Evolutionary conservation across 2,888 invertebrate species (phyloP).

Genomic region (Campoletis raptor): DNA sequence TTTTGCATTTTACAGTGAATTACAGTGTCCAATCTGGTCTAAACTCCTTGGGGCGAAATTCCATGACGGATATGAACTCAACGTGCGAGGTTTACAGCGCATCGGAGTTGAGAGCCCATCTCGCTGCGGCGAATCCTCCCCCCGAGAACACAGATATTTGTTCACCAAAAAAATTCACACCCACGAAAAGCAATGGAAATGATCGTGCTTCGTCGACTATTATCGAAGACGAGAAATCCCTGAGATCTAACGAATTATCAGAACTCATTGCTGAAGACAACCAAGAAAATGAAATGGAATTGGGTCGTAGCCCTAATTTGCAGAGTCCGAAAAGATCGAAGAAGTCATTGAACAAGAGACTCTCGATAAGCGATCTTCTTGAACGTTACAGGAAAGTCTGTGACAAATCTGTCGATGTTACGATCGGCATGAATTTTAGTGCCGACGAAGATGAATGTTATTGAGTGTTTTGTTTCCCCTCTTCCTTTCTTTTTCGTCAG

Average conservation of each 20-base stretch:
- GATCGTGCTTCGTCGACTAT: conserved; percentile 55
- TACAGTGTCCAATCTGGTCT: conserved; percentile 73
- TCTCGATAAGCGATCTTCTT: conserved; percentile 81
- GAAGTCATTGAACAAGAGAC: conserved; percentile 69
- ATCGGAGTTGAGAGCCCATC: conserved; percentile 72
- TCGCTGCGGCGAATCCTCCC: conserved; percentile 68
- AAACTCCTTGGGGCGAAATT: conserved; percentile 74
- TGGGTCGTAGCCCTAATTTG: not conserved
- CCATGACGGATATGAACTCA: conserved; percentile 72
- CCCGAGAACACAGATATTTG: conserved; percentile 65
- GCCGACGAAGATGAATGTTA: conserved; percentile 54
- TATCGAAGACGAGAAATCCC: conserved; percentile 62
- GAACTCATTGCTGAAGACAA: conserved; percentile 32
- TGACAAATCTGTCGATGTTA: conserved; percentile 53
- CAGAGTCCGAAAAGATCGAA: conserved; percentile 46
- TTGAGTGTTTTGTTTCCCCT: conserved; percentile 15
- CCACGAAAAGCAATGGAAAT: conserved; percentile 38
- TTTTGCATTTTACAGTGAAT: conserved; percentile 71
- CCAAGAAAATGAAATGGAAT: not conserved
- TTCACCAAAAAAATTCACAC: conserved; percentile 66
- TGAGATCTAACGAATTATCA: conserved; percentile 58
- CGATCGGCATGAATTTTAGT: conserved; percentile 50
- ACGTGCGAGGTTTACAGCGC: conserved; percentile 70
- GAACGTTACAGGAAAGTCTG: conserved; percentile 79
- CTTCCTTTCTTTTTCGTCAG: not conserved